A percentile compares a stretch with the other conserved stretches of the same genome.
Conservation (phyloP, 1,140 invertebrate species). For the Papilio glaucus region DNA sequence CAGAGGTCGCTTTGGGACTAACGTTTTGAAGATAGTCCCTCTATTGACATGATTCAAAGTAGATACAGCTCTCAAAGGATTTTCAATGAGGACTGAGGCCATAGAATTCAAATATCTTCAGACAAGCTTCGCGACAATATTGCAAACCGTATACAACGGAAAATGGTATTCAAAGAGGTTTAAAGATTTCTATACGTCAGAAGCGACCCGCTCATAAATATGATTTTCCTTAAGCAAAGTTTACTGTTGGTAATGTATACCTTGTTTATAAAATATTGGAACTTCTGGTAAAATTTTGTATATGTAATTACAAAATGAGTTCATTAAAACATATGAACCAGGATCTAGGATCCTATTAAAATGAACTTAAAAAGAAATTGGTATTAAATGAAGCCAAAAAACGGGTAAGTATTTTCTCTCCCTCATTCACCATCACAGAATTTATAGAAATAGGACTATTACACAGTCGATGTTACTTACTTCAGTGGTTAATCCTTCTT, state of each 20-base stretch:
- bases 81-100: conserved; percentile 30
- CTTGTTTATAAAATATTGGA: background rate
- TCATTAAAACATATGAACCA: background rate
- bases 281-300: background rate
- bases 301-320: background rate
- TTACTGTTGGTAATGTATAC: background rate
- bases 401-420: no score
- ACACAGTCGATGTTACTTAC: no score
- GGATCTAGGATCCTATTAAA: no score
- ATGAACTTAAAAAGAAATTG: no score
- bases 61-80: conserved; percentile 33
- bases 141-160: conserved; percentile 24
- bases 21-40: conserved; percentile 27
- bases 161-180: conserved; percentile 32
- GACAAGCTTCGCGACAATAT: conserved; percentile 36
- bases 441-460: no score
- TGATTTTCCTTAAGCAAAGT: background rate
- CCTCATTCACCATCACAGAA: no score
- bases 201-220: conserved; percentile 29
- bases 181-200: conserved; percentile 12
- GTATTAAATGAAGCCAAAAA: no score
- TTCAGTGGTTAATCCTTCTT: no score
- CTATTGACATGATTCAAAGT: conserved; percentile 36
- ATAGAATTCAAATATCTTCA: conserved; percentile 38
- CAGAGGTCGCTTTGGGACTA: conserved; percentile 37